These are phyloP conservation scores for Clavelina lepadiformis DNA, from an alignment of 23 tunicate species.

Conservation along the genomic window DNA sequence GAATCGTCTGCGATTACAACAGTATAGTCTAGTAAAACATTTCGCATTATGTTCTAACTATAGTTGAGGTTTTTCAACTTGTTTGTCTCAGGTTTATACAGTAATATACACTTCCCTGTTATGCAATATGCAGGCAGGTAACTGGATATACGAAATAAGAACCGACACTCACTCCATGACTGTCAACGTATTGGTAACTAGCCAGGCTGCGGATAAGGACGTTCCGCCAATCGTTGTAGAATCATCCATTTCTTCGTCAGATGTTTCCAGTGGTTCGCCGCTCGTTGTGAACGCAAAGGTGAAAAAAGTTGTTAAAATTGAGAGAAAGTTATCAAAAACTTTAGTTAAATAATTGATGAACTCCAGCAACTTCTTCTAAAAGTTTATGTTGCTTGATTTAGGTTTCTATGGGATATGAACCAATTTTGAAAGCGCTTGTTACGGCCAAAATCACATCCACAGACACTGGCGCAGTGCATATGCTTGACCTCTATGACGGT, in stretches of 20 bases:
- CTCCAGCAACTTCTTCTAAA: background rate
- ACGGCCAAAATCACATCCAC: conserved; percentile 21
- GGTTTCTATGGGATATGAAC: conserved; percentile 51
- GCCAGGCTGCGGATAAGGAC: conserved; percentile 32
- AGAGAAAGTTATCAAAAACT: no score
- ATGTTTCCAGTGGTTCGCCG: conserved; percentile 19
- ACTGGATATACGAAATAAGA: conserved; percentile 27
- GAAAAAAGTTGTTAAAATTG: no score
- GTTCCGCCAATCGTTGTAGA: conserved; percentile 41
- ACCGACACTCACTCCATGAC: background rate
- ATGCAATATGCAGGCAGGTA: conserved; percentile 20
- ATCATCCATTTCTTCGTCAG: conserved; percentile 29
- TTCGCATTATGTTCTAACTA: no score
- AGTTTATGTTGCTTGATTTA: no score
- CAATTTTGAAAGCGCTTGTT: conserved; percentile 38
- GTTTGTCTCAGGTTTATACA: background rate
- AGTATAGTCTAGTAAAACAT: no score
- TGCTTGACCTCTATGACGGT: conserved; percentile 33
- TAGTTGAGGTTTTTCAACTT: no score
- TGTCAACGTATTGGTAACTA: conserved; percentile 25
- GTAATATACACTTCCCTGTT: no score
- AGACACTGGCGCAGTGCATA: background rate
- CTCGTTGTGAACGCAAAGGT: conserved; percentile 56
- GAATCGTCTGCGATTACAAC: no score
- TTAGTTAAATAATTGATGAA: no score